Percentiles rank a stretch among this genome's conserved stretches.
phyloP scores from a whole-genome alignment of 2,113 vertebrate species.

The Formicarius rufipectus region DNA sequence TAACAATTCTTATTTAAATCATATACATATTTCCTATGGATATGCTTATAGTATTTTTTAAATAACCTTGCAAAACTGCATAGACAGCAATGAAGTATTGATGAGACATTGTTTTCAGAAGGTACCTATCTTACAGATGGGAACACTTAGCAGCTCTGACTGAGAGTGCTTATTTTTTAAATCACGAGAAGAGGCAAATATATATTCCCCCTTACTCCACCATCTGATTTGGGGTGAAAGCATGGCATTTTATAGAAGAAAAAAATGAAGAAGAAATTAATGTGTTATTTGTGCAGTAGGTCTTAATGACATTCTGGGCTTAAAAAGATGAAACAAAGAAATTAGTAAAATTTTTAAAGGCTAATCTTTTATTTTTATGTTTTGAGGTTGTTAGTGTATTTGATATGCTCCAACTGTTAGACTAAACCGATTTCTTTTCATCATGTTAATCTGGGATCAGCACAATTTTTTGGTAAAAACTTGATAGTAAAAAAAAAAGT shows the following conservation, averaged over 20 bases:
- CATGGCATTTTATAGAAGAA: background rate
- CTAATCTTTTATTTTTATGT: background rate
- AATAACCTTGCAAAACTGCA: background rate
- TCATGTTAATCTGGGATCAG: background rate
- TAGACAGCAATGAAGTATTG: background rate
- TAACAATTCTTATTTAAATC: background rate
- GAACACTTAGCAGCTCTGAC: background rate
- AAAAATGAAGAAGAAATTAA: background rate
- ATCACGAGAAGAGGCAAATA: background rate
- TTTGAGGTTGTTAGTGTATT: background rate
- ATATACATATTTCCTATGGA: background rate
- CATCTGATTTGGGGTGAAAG: background rate
- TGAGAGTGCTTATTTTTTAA: background rate
- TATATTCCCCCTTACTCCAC: no score
- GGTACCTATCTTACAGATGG: background rate
- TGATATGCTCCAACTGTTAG: background rate
- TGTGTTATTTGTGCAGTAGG: background rate
- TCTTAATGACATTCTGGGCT: background rate
- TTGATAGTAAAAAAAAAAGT: background rate
- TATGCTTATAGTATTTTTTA: background rate
- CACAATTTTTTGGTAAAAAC: background rate
- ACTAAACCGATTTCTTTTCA: background rate
- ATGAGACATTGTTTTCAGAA: background rate
- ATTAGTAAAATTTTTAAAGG: background rate
- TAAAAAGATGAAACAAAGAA: background rate